Conservation (phyloP, 2,888 invertebrate genomes). For the Argyresthia goedartella region DNA sequence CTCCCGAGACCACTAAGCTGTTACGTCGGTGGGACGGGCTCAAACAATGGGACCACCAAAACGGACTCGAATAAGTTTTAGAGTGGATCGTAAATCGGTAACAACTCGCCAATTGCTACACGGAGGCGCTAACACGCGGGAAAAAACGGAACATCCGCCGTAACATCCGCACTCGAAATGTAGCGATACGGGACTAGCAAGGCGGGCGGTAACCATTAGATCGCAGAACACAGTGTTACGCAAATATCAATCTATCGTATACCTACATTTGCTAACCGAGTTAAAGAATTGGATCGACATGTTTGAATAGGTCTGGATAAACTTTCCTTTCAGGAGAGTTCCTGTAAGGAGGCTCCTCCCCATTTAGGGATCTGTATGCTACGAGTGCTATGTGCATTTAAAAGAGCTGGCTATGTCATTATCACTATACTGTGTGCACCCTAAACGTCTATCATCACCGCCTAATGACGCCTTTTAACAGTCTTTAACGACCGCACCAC, state of each 20-base stretch:
- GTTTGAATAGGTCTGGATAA: no score
- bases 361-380: no score
- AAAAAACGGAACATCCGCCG: slow-evolving; percentile 55
- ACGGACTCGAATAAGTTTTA: slow-evolving; percentile 52
- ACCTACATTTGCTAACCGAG: no score
- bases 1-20: slow-evolving; percentile 40
- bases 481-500: slow-evolving; percentile 17
- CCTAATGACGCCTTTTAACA: slow-evolving; percentile 6
- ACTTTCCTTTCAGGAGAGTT: no score
- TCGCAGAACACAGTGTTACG: no score
- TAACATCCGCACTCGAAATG: slow-evolving; percentile 65
- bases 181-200: slow-evolving; percentile 20
- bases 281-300: no score
- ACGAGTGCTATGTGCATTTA: no score
- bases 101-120: slow-evolving; percentile 64
- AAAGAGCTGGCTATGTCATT: no score
- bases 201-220: not conserved
- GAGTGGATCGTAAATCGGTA: slow-evolving; percentile 64
- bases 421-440: no score
- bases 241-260: no score
- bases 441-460: no score
- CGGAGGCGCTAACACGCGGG: slow-evolving; percentile 60
- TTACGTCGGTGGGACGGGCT: slow-evolving; percentile 28
- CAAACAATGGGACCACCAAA: slow-evolving; percentile 67
- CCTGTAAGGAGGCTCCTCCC: no score